These are phyloP conservation scores for Amazona ochrocephala DNA, from an alignment of 2,797 vertebrate species.

Conservation along the genomic window DNA sequence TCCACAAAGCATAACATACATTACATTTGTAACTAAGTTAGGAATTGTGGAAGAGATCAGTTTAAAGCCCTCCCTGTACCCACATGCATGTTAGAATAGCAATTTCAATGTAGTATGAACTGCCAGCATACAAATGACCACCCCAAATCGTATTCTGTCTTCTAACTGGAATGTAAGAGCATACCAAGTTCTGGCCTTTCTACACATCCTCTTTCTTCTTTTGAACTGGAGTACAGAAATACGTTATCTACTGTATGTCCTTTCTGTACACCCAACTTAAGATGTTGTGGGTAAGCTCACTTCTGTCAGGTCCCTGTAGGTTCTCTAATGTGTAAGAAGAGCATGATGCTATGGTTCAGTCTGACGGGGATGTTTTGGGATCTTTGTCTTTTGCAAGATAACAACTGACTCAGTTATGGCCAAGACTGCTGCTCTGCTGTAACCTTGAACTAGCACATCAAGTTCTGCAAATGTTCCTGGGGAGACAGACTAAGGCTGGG, in stretches of 20 bases:
- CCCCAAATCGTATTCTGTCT: background rate
- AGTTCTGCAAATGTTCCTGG: background rate
- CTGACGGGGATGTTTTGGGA: background rate
- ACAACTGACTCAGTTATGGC: background rate
- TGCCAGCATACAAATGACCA: background rate
- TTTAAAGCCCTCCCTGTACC: background rate
- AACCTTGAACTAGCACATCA: background rate
- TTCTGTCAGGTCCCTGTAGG: background rate
- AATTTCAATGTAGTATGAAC: background rate
- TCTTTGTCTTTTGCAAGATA: background rate
- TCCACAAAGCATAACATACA: background rate
- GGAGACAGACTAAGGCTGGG: background rate
- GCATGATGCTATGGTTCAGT: background rate
- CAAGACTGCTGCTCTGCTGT: background rate
- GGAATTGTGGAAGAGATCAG: background rate
- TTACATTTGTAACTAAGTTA: background rate
- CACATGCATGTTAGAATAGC: background rate
- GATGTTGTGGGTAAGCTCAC: background rate
- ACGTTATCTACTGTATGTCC: background rate
- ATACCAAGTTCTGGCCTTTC: background rate
- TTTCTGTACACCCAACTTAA: fast-evolving
- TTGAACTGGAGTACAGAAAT: background rate
- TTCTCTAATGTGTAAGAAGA: background rate
- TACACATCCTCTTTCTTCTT: background rate
- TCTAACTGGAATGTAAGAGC: background rate